phyloP scores from a whole-genome alignment of 2,888 invertebrate genomes.

The Invenusta paracnida region DNA sequence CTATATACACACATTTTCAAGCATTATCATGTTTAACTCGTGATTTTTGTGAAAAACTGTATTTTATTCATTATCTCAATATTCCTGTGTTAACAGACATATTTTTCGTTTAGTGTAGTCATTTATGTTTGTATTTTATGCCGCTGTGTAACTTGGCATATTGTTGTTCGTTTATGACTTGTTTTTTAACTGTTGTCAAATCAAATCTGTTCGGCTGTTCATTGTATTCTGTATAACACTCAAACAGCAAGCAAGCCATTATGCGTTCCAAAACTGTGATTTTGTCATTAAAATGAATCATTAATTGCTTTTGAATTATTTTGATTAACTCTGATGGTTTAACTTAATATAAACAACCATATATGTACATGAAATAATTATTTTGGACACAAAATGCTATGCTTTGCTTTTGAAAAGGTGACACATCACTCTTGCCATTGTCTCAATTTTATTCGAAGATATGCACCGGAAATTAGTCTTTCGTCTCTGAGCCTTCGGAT shows the following conservation, averaged over 20 bases:
- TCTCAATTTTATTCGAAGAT: conserved; percentile 23
- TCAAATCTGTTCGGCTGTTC: not conserved
- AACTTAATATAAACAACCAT: not conserved
- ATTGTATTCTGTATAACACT: not conserved
- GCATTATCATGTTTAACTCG: not conserved
- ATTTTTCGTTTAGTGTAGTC: not conserved
- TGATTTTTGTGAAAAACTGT: not conserved
- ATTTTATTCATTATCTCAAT: not conserved
- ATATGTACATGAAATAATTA: not conserved
- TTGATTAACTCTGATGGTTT: not conserved
- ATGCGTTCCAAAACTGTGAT: not conserved
- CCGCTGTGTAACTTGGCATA: no score
- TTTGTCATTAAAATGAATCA: no score
- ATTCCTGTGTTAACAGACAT: not conserved
- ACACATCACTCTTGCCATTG: conserved; percentile 22
- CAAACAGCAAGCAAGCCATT: not conserved
- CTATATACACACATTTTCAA: not conserved
- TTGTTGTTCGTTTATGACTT: not conserved
- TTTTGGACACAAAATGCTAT: not conserved
- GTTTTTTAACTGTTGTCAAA: not conserved
- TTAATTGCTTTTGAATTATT: not conserved
- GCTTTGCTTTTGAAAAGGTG: not conserved
- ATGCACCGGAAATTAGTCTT: conserved; percentile 26
- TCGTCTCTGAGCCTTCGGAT: conserved; percentile 26
- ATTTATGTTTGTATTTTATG: no score